These are phyloP conservation scores for Cyphomyrmex costatus DNA, from an alignment of 1,140 invertebrate species.

Conservation along the genomic window DNA sequence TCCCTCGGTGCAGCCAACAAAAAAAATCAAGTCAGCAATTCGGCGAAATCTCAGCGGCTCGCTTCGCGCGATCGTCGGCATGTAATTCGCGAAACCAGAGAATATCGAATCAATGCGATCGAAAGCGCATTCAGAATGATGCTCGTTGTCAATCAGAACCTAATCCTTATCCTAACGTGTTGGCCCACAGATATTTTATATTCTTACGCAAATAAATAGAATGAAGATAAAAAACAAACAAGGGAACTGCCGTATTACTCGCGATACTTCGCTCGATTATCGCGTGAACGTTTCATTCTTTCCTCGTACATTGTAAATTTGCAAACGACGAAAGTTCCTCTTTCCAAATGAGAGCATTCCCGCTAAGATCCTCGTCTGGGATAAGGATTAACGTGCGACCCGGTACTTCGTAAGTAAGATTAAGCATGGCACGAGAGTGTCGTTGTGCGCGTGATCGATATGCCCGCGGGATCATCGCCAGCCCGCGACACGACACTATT, in stretches of 20 bases:
- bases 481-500: slow-evolving; percentile 71
- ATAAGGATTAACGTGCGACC: slow-evolving; percentile 43
- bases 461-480: slow-evolving; percentile 71
- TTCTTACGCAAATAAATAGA: not conserved
- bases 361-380: slow-evolving; percentile 6
- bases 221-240: not conserved
- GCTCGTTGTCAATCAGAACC: not conserved
- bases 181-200: not conserved
- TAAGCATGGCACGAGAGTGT: slow-evolving; percentile 50
- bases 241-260: not conserved
- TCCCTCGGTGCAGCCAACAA: not conserved
- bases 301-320: not conserved
- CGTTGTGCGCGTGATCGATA: slow-evolving; percentile 71
- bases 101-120: slow-evolving; percentile 23
- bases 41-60: not conserved
- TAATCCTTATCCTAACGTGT: slow-evolving; percentile 36
- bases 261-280: not conserved
- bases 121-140: not conserved
- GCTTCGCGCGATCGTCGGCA: slow-evolving; percentile 5
- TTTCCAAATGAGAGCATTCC: slow-evolving; percentile 2
- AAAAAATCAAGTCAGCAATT: slow-evolving; percentile 10
- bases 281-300: not conserved
- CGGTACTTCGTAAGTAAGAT: slow-evolving; percentile 57
- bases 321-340: not conserved
- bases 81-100: not conserved